Evolutionary conservation across 2,888 invertebrate genomes (phyloP), one percentile per base, ranked within the genome.

Genomic region (Aplocera efformata): DNA sequence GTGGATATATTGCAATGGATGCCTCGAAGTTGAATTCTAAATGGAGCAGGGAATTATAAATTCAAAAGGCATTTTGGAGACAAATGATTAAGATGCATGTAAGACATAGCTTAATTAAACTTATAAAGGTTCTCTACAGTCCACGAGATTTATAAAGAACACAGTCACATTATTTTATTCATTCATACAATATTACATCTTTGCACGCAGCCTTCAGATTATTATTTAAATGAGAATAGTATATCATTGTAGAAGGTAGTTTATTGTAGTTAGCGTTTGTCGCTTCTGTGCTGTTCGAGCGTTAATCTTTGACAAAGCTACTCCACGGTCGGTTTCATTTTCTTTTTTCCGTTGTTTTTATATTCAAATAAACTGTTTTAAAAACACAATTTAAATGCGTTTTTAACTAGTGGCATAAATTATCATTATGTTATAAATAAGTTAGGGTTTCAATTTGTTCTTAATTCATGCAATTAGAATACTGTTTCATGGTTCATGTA

Each of bases 301-400:
- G 60, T 66, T 71, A 65, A 58, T 75, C 73, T 72, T 60, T 69
- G 72, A 48, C 53, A 31, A 54, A 53, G 55, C 53, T 50, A 50
- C 50, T 57, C 54, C 59, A 63, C 59, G 67, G 61, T 60, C 52
- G 65, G 57, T 46, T 58, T 53, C 53, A 53, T 60, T 62, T 61
- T 61, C 60, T 64, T 60, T 62, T 54, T 54, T 58, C 53, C 50
- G 50, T 48, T 21, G 56, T 50, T 53, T 56, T 59, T 58, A 54
- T 58, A 60, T 63, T 61, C 51, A 59, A 64, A 61, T 57, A 47
- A 46, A 50, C 50, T 57, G 50, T 42, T 56, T 50, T 54, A 56
- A 55, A 59, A 59, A 56, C 46, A 53, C 38, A 48, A 34, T 60
- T 57, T 60, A 58, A 60, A 60, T 54, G 52, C 38, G 47, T 53